A percentile compares a stretch with the other conserved stretches of the same genome.
phyloP scores from a whole-genome alignment of 2,888 invertebrate species.

The Xanthorhoe designata region DNA sequence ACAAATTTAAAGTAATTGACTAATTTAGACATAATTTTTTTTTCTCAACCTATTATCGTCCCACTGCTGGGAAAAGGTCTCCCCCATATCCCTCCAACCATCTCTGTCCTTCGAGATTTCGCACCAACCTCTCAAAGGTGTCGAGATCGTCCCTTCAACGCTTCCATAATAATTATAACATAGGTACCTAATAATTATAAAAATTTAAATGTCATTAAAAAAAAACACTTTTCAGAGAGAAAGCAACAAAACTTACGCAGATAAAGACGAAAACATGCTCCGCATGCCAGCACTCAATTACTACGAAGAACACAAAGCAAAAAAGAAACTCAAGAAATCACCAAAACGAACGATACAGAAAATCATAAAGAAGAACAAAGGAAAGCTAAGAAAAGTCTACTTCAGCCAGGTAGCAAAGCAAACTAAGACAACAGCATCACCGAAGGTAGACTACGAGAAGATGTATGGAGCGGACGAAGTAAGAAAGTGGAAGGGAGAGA shows the following conservation, averaged over 20 bases:
- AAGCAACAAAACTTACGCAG: conserved; percentile 60
- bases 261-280: conserved; percentile 69
- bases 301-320: conserved; percentile 53
- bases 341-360: conserved; percentile 75
- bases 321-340: conserved; percentile 60
- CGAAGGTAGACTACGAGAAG: conserved; percentile 48
- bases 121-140: too few species aligned
- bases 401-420: conserved; percentile 48
- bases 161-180: too few species aligned
- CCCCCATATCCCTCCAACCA: too few species aligned
- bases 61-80: too few species aligned
- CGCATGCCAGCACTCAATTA: conserved; percentile 59
- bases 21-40: too few species aligned
- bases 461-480: conserved; percentile 49
- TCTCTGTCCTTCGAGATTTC: too few species aligned
- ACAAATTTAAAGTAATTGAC: too few species aligned
- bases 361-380: conserved; percentile 71
- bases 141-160: too few species aligned
- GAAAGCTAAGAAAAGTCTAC: conserved; percentile 60
- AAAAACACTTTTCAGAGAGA: conserved; percentile 41
- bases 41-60: too few species aligned
- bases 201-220: neutral
- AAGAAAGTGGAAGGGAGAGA: conserved; percentile 47
- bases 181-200: too few species aligned
- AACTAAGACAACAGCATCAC: conserved; percentile 46